These are phyloP conservation scores for Montipora sp. DNA, from an alignment of 64 coral and sea anemone genomes.

Conservation along the genomic window DNA sequence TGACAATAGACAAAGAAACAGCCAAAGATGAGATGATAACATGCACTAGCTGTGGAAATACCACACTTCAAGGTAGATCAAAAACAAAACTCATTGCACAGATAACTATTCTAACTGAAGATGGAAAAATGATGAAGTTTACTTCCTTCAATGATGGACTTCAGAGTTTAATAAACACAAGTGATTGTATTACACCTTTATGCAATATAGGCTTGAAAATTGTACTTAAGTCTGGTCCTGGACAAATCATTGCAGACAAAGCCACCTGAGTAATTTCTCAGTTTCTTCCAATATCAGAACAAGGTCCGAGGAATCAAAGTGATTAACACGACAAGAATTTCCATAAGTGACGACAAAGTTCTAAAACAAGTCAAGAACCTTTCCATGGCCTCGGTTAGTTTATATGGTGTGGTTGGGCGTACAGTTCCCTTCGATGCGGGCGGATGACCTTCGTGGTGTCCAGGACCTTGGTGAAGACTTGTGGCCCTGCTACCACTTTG, in stretches of 20 bases:
- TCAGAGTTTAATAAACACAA: constrained; percentile 36
- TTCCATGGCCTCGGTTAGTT: too few species aligned
- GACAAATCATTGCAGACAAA: constrained; percentile 61
- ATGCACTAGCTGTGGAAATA: constrained; percentile 48
- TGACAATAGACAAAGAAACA: background rate
- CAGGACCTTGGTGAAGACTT: background rate
- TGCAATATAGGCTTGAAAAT: background rate
- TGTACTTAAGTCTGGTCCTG: constrained; percentile 32
- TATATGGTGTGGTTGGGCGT: too few species aligned
- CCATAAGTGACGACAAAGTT: too few species aligned
- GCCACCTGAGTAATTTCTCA: constrained; percentile 39
- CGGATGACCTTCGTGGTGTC: too few species aligned
- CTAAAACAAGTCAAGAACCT: too few species aligned
- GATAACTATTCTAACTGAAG: constrained; percentile 21
- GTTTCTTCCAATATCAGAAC: too few species aligned
- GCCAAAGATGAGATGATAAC: background rate
- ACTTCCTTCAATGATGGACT: constrained; percentile 76
- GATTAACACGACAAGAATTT: too few species aligned
- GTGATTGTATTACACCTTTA: constrained; percentile 6
- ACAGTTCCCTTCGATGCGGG: too few species aligned
- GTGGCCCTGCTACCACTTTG: background rate
- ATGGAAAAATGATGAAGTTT: background rate
- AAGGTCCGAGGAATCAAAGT: too few species aligned
- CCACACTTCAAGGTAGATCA: background rate
- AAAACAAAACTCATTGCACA: constrained; percentile 48